Evolutionary conservation across 64 coral and sea anemone genomes (phyloP).

Genomic region (Stylophora pistillata): DNA sequence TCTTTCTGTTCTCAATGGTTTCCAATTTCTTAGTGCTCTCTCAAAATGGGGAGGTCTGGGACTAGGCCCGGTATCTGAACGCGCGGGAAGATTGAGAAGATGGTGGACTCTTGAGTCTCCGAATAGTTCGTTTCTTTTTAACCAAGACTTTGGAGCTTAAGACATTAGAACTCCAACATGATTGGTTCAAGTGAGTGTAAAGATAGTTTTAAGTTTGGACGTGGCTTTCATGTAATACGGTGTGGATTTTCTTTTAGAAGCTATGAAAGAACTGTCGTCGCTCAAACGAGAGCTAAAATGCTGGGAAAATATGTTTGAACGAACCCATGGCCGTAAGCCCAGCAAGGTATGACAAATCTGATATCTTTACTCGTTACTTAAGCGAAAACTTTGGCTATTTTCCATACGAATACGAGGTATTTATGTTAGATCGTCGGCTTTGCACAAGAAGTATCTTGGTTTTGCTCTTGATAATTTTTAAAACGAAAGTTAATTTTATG

Average conservation of each 20-base stretch:
- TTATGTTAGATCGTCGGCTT: too few relatives aligned
- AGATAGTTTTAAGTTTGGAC: background rate
- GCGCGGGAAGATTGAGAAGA: constrained; percentile 24
- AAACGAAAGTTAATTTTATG: background rate
- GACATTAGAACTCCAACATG: background rate
- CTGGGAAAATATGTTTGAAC: constrained; percentile 98
- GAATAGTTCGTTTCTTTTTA: too few relatives aligned
- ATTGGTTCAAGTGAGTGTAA: constrained; percentile 40
- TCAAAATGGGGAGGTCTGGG: background rate
- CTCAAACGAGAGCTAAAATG: constrained; percentile 91
- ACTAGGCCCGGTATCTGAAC: constrained; percentile 10
- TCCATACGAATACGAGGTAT: too few relatives aligned
- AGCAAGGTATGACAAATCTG: constrained; percentile 58
- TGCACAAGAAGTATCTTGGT: background rate
- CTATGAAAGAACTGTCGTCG: constrained; percentile 73
- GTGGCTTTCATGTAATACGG: too few relatives aligned
- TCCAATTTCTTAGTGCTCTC: background rate
- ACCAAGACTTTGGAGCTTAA: background rate
- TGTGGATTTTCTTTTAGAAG: background rate
- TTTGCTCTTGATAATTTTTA: background rate
- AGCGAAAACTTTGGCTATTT: too few relatives aligned
- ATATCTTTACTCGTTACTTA: too few relatives aligned
- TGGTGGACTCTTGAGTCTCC: background rate
- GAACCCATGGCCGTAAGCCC: constrained; percentile 88
- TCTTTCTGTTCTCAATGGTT: background rate